Evolutionary conservation across 2,113 vertebrate species (phyloP), one percentile per base, ranked within the genome.

Genomic region (Percina caprodes): DNA sequence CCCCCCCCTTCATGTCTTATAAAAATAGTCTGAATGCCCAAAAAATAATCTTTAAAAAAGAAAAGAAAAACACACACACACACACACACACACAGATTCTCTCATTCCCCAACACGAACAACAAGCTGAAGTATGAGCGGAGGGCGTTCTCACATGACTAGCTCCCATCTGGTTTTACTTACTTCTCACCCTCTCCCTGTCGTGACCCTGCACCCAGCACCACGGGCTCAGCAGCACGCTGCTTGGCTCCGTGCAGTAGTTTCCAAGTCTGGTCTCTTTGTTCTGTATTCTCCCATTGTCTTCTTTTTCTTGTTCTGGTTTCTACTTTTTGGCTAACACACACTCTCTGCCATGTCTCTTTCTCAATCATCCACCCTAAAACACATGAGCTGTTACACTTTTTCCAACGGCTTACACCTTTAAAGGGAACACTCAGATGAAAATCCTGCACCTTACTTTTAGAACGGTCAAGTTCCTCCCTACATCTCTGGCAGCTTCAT

Each of bases 91-190:
- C 74, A 45, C 55, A 15, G 54, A 23, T 4, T 24, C 23, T 63
- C 60, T 66, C 13, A 63, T 85, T 90, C 84, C 71, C 86, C 82
- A 74, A 51, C 72, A 69, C 51, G 49, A 58, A 14, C 46, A 46
- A 84, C 21, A 67, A 48, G 46, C 55, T 30, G 61, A 70, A n/a
- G 77, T 82, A 84, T 88, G 42, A 52, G 61, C 26, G 1, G 18
- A 59, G 52, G 48, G 79, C 5, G 15, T 67, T 79, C 39, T 79
- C 11, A 1, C 70, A 75, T 73, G 70, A 59, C 72, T 54, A 46
- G 46, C 69, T 63, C 63, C 67, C 88, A 89, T 92, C 90, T 94
- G 92, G 54, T 91, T 91, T 86, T 76, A 87, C 71, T 94, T 87
- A 82, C 49, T 21, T 35, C 79, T 84, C 75, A 42, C 75, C 72